Evolutionary conservation across 1,140 invertebrate species (phyloP), one percentile per base, ranked within the genome.

Genomic region (Drosophila bocqueti): DNA sequence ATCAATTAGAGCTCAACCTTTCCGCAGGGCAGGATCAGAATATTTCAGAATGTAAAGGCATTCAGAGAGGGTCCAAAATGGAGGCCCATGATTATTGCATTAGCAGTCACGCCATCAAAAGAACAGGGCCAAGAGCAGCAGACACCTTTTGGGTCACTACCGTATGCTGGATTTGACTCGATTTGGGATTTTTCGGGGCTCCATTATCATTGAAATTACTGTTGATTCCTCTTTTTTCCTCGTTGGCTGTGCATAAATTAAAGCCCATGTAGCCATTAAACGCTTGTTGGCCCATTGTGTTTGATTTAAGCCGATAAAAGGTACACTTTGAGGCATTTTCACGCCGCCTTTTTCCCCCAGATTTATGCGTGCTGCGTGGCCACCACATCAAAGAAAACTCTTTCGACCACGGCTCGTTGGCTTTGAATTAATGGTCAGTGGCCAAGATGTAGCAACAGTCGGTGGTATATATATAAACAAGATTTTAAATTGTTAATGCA

Each of bases 251-350:
- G 85, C 85, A 90, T 90, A 91, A 90, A 90, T 90, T 91, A 90
- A 90, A 90, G 79, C 78, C 79, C 82, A 90, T 90, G 79, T 79
- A 84, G 64, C 81, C 54, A 89, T 89, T 89, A 90, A 89, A 90
- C 79, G 85, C 81, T 78, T 90, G 72, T 84, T 75, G 61, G 61
- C 61, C 67, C 66, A 79, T 79, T 89, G 64, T 83, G 81, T 89
- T 89, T 89, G 85, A 90, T 84, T 89, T 89, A 90, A 89, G 85
- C 85, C 85, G 85, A 90, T 90, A 90, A 90, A 89, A 81, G 82
- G 75, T 79, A 69, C 76, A 74, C 60, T 85, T 81, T 86, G 79
- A 79, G 71, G 82, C 85, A 79, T 90, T 83, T 85, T 79, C 74
- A 78, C 74, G 78, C 81, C 85, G 84, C 81, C 78, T 78, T 74